Evolutionary conservation across 2,797 vertebrate genomes (phyloP).

Genomic region (Artibeus lituratus): DNA sequence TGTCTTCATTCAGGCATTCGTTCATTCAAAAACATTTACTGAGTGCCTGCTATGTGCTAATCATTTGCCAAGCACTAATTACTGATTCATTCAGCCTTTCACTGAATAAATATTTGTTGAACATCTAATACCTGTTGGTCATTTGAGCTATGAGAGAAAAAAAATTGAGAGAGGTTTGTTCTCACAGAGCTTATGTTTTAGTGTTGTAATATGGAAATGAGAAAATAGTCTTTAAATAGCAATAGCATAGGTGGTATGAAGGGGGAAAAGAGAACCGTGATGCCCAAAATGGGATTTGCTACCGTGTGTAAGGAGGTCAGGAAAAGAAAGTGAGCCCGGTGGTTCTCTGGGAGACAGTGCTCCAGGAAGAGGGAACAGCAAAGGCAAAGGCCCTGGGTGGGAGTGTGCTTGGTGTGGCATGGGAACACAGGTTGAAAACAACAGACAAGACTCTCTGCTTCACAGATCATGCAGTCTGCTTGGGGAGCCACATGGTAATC

Average conservation of each 20-base stretch:
- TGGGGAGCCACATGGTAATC: background rate
- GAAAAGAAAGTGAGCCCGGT: background rate
- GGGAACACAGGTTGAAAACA: background rate
- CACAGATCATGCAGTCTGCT: background rate
- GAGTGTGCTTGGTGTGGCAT: background rate
- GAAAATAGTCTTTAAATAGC: background rate
- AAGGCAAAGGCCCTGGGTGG: background rate
- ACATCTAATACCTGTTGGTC: background rate
- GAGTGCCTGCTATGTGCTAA: background rate
- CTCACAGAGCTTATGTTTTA: background rate
- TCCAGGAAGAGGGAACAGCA: background rate
- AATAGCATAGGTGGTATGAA: no score
- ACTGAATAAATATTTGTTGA: background rate
- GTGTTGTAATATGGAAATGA: background rate
- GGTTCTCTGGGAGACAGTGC: background rate
- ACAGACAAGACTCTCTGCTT: background rate
- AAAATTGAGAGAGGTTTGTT: background rate
- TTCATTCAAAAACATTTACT: background rate
- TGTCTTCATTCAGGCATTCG: background rate
- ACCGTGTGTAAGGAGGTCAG: background rate
- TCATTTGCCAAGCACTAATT: background rate
- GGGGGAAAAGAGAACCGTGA: rapidly evolving
- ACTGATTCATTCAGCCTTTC: background rate
- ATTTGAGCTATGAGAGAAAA: background rate
- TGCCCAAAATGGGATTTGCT: no score